Evolutionary conservation across 1,140 invertebrate species (phyloP), one percentile per base, ranked within the genome.

Genomic region (Drosophila setifemur): DNA sequence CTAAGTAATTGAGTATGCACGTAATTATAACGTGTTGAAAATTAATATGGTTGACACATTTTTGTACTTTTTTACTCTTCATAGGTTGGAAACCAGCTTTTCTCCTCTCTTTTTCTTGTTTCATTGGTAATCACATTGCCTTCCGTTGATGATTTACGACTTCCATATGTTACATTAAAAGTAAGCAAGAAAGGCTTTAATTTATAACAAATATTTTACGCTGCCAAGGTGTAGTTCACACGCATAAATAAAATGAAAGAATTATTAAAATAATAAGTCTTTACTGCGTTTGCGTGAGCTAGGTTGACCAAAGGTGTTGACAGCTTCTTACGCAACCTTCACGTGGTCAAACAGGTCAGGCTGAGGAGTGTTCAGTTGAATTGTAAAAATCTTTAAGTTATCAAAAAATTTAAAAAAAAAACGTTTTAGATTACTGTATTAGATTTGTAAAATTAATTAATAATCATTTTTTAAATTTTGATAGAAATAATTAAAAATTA

Each of bases 181-280:
- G 25, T 45, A 50, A 68, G 44, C 53, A 37, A 37, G 29, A 19
- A 35, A 12, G 2, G 18, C 25, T 35, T 37, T 14, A 61, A 78
- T 85, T 78, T 78, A 83, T 66, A 70, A 57, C 53, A 70, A 43
- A 42, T 49, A 48, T 23, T 48, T 31, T 33, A 9, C 25, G 39
- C 33, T 25, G 47, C 26, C 44, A 33, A 40, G 55, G 5, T 33
- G 60, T 29, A 45, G 48, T 85, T 83, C 78, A 85, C 79, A 83
- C 79, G 74, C 78, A 85, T 71, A 78, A 85, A 78, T 63, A 79
- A 74, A 60, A 53, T 60, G 47, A 70, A 57, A 83, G 67, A 82
- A 67, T 71, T 57, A 37, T 23, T 43, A 66, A 48, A 44, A 23
- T 63, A 37, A 48, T 53, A 21, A 14, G 12, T 63, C 28, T 25